These are phyloP conservation scores for Leptopilina myrica DNA, from an alignment of 2,888 invertebrate species.

Conservation along the genomic window DNA sequence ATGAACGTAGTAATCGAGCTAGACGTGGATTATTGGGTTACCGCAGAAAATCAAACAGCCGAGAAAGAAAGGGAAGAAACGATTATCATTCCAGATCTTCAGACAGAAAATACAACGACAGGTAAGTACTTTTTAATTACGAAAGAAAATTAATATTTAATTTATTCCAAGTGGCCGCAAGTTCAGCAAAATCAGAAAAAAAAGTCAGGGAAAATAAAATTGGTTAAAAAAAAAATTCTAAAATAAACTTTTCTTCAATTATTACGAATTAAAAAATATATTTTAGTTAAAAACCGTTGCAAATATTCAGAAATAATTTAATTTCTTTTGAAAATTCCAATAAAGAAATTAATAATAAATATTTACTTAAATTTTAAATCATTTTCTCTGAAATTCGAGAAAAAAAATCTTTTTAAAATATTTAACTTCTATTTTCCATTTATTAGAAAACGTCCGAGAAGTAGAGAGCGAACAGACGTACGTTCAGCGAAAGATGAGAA, in stretches of 20 bases:
- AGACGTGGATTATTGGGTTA: slow-evolving; percentile 45
- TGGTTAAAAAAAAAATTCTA: no score
- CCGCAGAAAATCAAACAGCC: slow-evolving; percentile 47
- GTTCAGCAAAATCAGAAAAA: no score
- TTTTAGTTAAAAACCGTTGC: background rate
- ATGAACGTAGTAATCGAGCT: slow-evolving; percentile 20
- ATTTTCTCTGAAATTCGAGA: background rate
- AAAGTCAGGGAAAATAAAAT: no score
- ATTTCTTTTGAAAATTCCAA: no score
- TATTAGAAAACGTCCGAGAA: slow-evolving; percentile 60
- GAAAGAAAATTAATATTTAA: background rate
- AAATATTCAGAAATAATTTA: no score
- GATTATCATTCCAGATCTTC: slow-evolving; percentile 48
- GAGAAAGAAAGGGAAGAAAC: slow-evolving; percentile 50
- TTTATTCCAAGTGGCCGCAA: background rate
- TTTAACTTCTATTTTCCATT: background rate
- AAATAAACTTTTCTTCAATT: no score
- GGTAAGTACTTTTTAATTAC: slow-evolving; percentile 36
- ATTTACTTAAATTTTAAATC: no score
- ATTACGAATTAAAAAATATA: background rate
- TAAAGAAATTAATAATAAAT: no score
- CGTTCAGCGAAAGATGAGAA: slow-evolving; percentile 53
- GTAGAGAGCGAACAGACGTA: slow-evolving; percentile 59
- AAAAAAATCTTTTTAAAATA: no score
- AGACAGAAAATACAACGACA: slow-evolving; percentile 51